Base-by-base conservation (phyloP, 1,140 invertebrate genomes). In the Lordiphosa clarofinis region DNA sequence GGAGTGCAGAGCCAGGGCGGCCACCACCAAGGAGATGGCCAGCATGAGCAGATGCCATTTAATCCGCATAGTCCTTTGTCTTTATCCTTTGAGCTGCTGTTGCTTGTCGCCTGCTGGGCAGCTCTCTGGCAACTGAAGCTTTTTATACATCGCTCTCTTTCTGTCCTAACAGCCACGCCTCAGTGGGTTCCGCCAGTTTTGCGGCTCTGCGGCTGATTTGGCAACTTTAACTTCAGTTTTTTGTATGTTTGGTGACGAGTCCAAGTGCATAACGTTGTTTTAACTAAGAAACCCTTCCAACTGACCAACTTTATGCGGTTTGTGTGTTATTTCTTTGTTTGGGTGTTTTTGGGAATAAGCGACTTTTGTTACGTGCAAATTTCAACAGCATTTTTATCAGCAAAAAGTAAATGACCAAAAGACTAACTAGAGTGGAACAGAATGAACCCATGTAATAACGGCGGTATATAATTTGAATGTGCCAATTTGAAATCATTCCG, bases 261-360 rank as follows among this genome's bases (percentile, higher is more conserved):
- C 56, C 82, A 82, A 82, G 78, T 82, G 76, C 76, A 82, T 82
- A 76, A 82, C 73, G 72, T 48, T 82, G 76, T 82, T 64, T 38
- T 31, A 56, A 62, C 60, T 44, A 28, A 76, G 75, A 82, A 74
- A 71, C 74, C 69, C 70, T 66, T 70, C 56, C 46, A 70, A 52
- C 74, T 75, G 67, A 62, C 67, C 67, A 81, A 81, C 76, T 81
- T 81, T 63, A 84, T 82, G 76, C 47, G 76, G 76, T 69, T 76
- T 73, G 50, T 35, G 52, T 15, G 35, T 64, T 48, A 48, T 47
- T 67, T 57, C 58, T 42, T 66, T 44, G 54, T 47, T 31, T 24
- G 21, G n/a, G 46, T 52, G 46, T 40, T 39, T 31, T 47, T 48
- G 43, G 47, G 28, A 47, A 60, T 24, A 56, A 62, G 70, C 57